phyloP scores from a whole-genome alignment of 2,113 vertebrate genomes.

The Leucoraja erinaceus region DNA sequence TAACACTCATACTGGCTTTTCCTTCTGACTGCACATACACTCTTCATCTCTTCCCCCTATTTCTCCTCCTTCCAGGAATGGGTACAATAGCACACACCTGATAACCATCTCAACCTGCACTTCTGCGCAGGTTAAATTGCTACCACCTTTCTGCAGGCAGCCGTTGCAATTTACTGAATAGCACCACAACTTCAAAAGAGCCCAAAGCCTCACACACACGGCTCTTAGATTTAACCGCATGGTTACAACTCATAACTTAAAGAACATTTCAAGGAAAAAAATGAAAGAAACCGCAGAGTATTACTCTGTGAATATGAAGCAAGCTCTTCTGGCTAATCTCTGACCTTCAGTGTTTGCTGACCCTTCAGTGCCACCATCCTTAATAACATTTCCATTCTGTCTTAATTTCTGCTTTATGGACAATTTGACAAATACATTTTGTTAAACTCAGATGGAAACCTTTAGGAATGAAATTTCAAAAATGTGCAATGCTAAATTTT shows the following conservation, averaged over 20 bases:
- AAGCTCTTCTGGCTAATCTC: neutral
- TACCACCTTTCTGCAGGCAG: constrained; percentile 93
- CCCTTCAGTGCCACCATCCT: neutral
- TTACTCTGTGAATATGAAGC: neutral
- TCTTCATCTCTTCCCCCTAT: constrained; percentile 43
- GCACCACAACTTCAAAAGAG: constrained; percentile 81
- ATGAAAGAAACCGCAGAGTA: neutral
- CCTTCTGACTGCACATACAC: constrained; percentile 54
- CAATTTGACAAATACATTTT: neutral
- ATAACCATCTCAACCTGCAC: constrained; percentile 72
- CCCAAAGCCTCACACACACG: neutral
- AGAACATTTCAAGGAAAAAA: neutral
- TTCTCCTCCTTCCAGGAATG: constrained; percentile 58
- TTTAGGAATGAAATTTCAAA: neutral
- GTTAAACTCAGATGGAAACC: neutral
- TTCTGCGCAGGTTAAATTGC: constrained; percentile 89
- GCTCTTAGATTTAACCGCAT: neutral
- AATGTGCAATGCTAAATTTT: neutral
- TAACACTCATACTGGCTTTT: constrained; percentile 62
- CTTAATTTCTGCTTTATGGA: neutral
- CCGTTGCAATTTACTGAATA: constrained; percentile 89
- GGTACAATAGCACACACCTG: constrained; percentile 87
- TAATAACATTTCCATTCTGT: neutral
- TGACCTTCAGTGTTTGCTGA: neutral
- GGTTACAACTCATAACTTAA: neutral